A percentile compares a stretch with the other conserved stretches of the same genome.
These are phyloP conservation scores for Caenorhabditis inopinata DNA, from an alignment of 1,140 invertebrate genomes.

Conservation along the genomic window DNA sequence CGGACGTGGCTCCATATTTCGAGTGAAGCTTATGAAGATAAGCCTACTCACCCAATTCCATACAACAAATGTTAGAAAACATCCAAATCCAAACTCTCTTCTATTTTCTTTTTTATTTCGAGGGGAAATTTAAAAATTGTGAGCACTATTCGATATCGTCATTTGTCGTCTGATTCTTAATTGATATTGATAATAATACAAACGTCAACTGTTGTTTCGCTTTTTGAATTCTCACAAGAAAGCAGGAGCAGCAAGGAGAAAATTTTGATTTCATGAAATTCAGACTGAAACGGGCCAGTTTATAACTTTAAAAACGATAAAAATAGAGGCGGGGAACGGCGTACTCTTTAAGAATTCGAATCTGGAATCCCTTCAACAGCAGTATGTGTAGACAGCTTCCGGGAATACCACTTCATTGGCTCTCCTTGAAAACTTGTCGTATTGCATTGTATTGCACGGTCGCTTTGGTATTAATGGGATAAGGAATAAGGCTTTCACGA, in stretches of 20 bases:
- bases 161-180: conserved; percentile 21
- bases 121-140: conserved; percentile 24
- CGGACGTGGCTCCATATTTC: conserved; percentile 7
- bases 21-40: neutral
- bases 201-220: neutral
- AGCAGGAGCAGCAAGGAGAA: neutral
- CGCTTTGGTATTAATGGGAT: no score
- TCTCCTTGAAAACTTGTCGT: no score
- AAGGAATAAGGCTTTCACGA: no score
- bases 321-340: no score
- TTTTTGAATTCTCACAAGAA: neutral
- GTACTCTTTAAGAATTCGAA: no score
- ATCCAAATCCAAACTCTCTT: neutral
- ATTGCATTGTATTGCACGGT: no score
- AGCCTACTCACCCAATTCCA: neutral
- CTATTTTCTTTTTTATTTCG: neutral
- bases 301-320: no score
- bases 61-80: neutral
- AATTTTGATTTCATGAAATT: no score
- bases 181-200: conserved; percentile 20
- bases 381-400: no score
- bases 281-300: no score
- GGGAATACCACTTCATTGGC: no score
- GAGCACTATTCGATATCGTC: conserved; percentile 28
- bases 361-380: no score